Percentiles rank a stretch among this genome's conserved stretches.
Conservation (phyloP, 2,888 invertebrate genomes). For the Eubasilissa splendida region DNA sequence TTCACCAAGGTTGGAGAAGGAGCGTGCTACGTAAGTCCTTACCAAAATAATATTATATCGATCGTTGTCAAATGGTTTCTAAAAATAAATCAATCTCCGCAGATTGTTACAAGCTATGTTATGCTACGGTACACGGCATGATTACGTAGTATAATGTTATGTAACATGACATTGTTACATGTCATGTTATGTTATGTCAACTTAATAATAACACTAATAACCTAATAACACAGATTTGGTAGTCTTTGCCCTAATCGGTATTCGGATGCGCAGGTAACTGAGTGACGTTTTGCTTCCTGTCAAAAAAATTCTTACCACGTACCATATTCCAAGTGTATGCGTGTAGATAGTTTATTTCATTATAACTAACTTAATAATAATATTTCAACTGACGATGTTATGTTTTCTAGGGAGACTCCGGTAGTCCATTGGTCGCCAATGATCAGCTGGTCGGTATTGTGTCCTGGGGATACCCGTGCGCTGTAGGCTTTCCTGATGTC, state of each 20-base stretch:
- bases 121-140: background rate
- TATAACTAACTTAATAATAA: too few relatives aligned
- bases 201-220: too few relatives aligned
- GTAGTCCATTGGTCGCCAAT: background rate
- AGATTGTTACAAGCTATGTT: too few relatives aligned
- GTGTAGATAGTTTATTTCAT: too few relatives aligned
- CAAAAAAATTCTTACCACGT: too few relatives aligned
- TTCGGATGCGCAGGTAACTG: too few relatives aligned
- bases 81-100: background rate
- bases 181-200: too few relatives aligned
- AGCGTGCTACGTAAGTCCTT: background rate
- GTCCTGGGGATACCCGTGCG: background rate
- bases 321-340: too few relatives aligned
- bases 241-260: too few relatives aligned
- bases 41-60: background rate
- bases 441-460: background rate
- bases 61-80: background rate
- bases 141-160: background rate
- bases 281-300: too few relatives aligned
- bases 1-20: background rate
- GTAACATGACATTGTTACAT: background rate
- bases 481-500: background rate
- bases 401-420: background rate
- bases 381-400: background rate
- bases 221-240: too few relatives aligned